Evolutionary conservation across 2,888 invertebrate species (phyloP), one percentile per base, ranked within the genome.

Genomic region (Dolichomitus sp.): DNA sequence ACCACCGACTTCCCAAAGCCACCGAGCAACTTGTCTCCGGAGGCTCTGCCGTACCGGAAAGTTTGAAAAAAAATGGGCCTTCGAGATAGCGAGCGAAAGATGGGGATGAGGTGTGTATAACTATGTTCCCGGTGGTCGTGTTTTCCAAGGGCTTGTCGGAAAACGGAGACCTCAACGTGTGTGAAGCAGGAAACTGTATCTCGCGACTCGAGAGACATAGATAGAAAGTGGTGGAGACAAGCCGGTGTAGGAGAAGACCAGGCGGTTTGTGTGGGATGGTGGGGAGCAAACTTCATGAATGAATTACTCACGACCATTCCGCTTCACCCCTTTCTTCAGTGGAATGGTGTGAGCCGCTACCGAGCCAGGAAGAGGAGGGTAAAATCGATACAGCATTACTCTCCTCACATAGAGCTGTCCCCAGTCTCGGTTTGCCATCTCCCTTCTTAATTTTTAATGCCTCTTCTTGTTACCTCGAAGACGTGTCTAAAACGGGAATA

Each of bases 231-330:
- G n/a, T 54, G 23, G 75, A 65, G 40, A 19, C 45, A 37, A 42
- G 27, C 42, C n/a, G 48, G 57, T 33, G 69, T 37, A 7, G 59
- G 57, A n/a, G 33, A n/a, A 59, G 33, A 77, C 42, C 61, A 69
- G 52, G 69, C 63, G 61, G 42, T 63, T 45, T 50, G 57, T 40
- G 69, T 27, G 50, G 19, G 59, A 72, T 33, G 72, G 72, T 33
- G 42, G 78, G 61, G 45, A 45, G 57, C 63, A 69, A 79, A 79
- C 75, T 82, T 65, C 30, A 75, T 82, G 82, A 82, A 82, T 82
- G 69, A 82, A 75, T 82, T 82, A 82, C 65, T 72, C 37, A 74
- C 50, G 72, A 65, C 72, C 54, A 42, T 74, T 75, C 59, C 75
- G 19, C 50, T 70, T 70, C 37, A 40, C 70, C 59, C 66, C 65